Percentiles rank a stretch among this genome's conserved stretches.
These are phyloP conservation scores for Andrena camellia DNA, from an alignment of 2,888 invertebrate species.

Conservation along the genomic window DNA sequence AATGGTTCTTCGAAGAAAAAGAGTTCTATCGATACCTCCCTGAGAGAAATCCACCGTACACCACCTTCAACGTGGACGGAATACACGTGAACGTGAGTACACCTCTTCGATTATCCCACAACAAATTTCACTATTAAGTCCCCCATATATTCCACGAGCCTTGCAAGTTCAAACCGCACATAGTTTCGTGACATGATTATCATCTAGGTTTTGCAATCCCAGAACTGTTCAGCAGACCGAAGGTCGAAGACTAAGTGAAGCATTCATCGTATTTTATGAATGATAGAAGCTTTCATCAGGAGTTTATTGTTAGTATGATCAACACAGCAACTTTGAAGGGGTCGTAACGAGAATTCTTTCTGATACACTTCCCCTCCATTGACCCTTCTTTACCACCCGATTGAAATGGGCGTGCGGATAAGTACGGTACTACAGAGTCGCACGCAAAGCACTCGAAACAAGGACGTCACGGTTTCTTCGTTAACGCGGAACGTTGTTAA, in stretches of 20 bases:
- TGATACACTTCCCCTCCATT: not conserved
- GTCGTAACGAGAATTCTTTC: not conserved
- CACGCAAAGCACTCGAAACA: not conserved
- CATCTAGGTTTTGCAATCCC: not conserved
- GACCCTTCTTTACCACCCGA: not conserved
- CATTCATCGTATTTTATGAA: not conserved
- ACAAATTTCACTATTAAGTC: not conserved
- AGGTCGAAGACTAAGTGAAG: not conserved
- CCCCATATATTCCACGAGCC: not conserved
- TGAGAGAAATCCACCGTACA: constrained; percentile 89
- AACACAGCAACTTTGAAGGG: not conserved
- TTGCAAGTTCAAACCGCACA: not conserved
- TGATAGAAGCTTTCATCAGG: no score
- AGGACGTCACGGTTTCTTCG: constrained; percentile 8
- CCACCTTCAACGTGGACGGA: constrained; percentile 89
- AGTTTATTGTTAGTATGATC: no score
- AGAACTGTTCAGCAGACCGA: no score
- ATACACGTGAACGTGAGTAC: constrained; percentile 91
- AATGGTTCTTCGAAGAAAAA: constrained; percentile 91
- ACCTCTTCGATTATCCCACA: not conserved
- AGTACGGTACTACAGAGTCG: not conserved
- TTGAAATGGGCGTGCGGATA: not conserved
- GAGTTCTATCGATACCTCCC: constrained; percentile 93
- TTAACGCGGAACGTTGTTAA: constrained; percentile 41
- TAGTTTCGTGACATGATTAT: not conserved